These are phyloP conservation scores for Netelia virgata DNA, from an alignment of 2,888 invertebrate genomes.

Conservation along the genomic window DNA sequence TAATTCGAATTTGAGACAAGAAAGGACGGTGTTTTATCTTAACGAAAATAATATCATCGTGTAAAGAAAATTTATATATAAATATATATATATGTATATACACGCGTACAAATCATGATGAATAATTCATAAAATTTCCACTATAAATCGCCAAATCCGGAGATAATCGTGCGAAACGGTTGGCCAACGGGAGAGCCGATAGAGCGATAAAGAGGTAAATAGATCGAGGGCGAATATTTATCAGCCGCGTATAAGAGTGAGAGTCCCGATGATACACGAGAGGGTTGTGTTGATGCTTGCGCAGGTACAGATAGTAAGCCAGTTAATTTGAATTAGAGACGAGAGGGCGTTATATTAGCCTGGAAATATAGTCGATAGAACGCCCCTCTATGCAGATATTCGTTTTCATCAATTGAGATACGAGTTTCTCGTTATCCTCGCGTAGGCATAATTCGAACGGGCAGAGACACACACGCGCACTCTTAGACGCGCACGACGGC, in stretches of 20 bases:
- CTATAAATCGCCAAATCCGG: no score
- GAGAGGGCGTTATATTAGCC: conserved; percentile 57
- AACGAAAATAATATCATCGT: no score
- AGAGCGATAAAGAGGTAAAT: conserved; percentile 1
- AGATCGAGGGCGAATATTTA: not conserved
- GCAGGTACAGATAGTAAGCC: conserved; percentile 51
- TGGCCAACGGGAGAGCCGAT: conserved; percentile 20
- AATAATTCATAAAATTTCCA: no score
- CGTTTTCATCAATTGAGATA: conserved; percentile 50
- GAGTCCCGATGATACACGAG: not conserved
- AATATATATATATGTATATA: no score
- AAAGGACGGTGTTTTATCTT: no score
- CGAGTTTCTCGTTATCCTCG: conserved; percentile 49
- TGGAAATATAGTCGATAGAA: conserved; percentile 66
- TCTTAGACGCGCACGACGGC: no score
- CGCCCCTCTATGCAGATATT: conserved; percentile 9
- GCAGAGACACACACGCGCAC: not conserved
- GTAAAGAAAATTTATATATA: no score
- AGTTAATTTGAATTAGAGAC: conserved; percentile 68
- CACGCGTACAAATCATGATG: no score
- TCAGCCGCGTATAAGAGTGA: conserved; percentile 10
- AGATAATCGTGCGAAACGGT: not conserved
- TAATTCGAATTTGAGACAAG: no score
- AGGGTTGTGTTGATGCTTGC: conserved; percentile 29
- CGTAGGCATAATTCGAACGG: conserved; percentile 62